phyloP scores from a whole-genome alignment of 2,797 vertebrate species.

The Platalea minor region DNA sequence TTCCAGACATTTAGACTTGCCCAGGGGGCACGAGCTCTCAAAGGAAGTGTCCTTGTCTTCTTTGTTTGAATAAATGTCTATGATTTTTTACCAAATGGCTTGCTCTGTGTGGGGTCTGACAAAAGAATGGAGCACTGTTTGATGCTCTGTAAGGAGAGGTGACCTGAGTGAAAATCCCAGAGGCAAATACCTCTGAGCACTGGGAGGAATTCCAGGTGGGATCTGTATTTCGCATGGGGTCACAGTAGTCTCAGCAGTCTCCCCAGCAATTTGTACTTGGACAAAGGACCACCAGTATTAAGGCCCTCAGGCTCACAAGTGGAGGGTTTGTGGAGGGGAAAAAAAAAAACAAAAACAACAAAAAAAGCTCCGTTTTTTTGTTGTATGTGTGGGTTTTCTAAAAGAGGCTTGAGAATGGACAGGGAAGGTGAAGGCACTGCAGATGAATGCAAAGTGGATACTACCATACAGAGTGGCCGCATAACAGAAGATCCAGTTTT shows the following conservation, averaged over 20 bases:
- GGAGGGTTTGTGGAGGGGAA: neutral
- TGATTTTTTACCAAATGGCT: neutral
- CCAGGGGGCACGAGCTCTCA: neutral
- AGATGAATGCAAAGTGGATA: neutral
- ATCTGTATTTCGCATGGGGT: neutral
- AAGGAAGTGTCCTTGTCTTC: neutral
- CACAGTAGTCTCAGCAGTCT: neutral
- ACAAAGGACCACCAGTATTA: neutral
- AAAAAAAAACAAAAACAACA: neutral
- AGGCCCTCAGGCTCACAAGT: neutral
- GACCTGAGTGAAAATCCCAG: neutral
- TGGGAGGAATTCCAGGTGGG: neutral
- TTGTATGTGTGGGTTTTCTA: neutral
- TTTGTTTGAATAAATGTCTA: neutral
- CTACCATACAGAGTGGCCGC: neutral
- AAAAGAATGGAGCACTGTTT: neutral
- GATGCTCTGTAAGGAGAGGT: neutral
- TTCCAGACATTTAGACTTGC: slow-evolving; percentile 2
- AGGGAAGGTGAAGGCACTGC: neutral
- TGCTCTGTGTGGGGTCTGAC: slow-evolving; percentile 18
- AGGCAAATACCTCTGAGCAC: neutral
- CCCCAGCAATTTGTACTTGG: neutral
- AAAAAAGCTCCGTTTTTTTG: neutral
- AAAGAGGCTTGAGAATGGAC: neutral
- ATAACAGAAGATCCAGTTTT: neutral